phyloP scores from a whole-genome alignment of 1,140 invertebrate species.

The Uloborus diversus region DNA sequence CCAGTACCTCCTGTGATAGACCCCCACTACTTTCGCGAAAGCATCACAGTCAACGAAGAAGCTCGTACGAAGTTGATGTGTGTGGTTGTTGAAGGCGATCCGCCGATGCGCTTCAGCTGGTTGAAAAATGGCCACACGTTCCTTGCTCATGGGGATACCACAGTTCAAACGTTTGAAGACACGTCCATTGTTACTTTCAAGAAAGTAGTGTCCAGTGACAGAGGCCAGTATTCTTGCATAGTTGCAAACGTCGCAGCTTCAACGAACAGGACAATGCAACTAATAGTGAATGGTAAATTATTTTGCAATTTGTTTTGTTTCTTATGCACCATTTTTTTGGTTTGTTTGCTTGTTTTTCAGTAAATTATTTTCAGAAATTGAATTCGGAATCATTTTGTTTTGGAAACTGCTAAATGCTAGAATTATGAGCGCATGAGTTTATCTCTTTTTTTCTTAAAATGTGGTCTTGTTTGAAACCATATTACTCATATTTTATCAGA shows the following conservation, averaged over 20 bases:
- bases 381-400: too few species aligned
- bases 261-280: conserved; percentile 46
- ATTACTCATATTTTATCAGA: too few species aligned
- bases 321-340: too few species aligned
- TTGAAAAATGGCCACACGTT: conserved; percentile 35
- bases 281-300: conserved; percentile 55
- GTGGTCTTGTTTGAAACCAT: too few species aligned
- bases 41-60: conserved; percentile 73
- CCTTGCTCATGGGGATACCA: conserved; percentile 28
- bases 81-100: conserved; percentile 51
- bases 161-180: conserved; percentile 53
- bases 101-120: conserved; percentile 54
- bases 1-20: conserved; percentile 57
- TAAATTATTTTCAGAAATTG: too few species aligned
- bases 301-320: too few species aligned
- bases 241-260: conserved; percentile 52
- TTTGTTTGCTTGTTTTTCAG: too few species aligned
- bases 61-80: conserved; percentile 71
- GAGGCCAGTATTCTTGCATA: conserved; percentile 54
- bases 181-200: conserved; percentile 54
- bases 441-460: too few species aligned
- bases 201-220: conserved; percentile 42
- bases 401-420: too few species aligned
- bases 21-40: conserved; percentile 49
- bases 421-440: too few species aligned